phyloP scores from a whole-genome alignment of 2,113 vertebrate species.

The Jacana jacana region DNA sequence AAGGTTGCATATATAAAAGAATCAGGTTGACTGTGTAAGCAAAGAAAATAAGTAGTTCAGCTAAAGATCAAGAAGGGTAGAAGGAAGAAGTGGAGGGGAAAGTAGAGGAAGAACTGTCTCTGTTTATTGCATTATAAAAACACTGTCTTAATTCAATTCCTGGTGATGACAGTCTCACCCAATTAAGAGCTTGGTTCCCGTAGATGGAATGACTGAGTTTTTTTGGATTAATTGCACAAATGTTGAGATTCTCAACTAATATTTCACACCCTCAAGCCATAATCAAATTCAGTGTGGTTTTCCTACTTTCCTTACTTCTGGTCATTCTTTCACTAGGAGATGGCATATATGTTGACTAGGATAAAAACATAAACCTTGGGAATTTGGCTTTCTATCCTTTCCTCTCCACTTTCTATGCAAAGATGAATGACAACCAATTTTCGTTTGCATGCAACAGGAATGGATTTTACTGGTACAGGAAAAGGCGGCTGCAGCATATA shows the following conservation, averaged over 20 bases:
- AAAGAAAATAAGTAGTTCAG: constrained; percentile 38
- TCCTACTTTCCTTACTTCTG: not conserved
- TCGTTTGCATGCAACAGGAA: not conserved
- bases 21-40: constrained; percentile 22
- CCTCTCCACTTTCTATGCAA: not conserved
- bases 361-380: not conserved
- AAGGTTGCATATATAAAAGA: constrained; percentile 60
- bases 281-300: not conserved
- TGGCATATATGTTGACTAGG: not conserved
- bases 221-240: not conserved
- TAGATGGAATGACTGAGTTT: not conserved
- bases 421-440: not conserved
- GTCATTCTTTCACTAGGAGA: not conserved
- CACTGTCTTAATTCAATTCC: not conserved
- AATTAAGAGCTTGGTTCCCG: not conserved
- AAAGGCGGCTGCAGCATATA: not conserved
- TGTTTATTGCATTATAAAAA: not conserved
- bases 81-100: not conserved
- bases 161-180: not conserved
- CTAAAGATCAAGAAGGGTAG: constrained; percentile 38
- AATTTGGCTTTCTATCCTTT: not conserved
- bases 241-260: not conserved
- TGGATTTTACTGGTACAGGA: not conserved
- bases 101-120: not conserved
- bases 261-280: not conserved